Evolutionary conservation across 1,140 invertebrate genomes (phyloP), one percentile per base, ranked within the genome.

Genomic region (Papilio xuthus): DNA sequence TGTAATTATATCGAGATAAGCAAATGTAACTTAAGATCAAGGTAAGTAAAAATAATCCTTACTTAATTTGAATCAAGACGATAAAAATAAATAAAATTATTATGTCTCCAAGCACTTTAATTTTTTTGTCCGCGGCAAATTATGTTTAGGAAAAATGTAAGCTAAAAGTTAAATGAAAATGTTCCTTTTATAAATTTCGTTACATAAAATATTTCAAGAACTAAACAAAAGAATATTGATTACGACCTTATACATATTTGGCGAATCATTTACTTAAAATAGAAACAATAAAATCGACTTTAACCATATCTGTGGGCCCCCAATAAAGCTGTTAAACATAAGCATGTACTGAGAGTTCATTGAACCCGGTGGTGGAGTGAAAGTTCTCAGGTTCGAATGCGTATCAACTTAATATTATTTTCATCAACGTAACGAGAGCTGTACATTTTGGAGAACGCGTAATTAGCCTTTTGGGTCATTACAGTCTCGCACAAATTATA

Each of bases 351-450:
- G 12, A 26, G 2, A 67, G 60, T 12, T 67, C 26, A 32, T 67
- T 67, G 26, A 67, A 67, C 60, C 60, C 26, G 26, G 0, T 6
- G 1, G 60, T 13, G 4, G 26, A 67, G 60, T 32, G 60, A 67
- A 67, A 67, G 60, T 26, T 28, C 60, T 32, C 60, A 67, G 26
- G 60, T 67, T 67, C 60, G 60, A 28, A 67, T 67, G 60, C 23
- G 60, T 67, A 67, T 67, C 23, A 67, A 67, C 26, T 67, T 67
- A 28, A 67, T 67, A 67, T 67, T 67, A 67, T 28, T 67, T 67
- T 67, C 60, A 67, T 67, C 60, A 28, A 67, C 26, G 18, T 67
- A 67, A 28, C 26, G 60, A 67, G 26, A 67, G 60, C 60, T 32
- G 60, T 67, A 23, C n/a, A 56, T 56, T 60, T 60, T 20, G 23